These are phyloP conservation scores for Miltochrista miniata DNA, from an alignment of 2,888 invertebrate genomes.

Conservation along the genomic window DNA sequence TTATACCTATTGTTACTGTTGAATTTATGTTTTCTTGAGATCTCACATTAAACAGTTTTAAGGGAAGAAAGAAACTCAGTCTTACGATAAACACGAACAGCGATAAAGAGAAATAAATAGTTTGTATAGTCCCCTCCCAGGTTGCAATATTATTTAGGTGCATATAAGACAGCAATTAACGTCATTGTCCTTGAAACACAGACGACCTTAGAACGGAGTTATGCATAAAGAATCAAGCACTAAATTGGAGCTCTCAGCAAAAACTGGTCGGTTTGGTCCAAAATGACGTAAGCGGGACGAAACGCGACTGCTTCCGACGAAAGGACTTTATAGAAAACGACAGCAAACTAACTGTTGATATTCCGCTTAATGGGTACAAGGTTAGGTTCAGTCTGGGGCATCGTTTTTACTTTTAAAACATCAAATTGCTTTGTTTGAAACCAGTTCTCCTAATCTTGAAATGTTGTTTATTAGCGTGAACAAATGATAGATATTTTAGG, in stretches of 20 bases:
- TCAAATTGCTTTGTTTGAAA: constrained; percentile 6
- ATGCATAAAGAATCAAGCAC: constrained; percentile 80
- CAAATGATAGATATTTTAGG: neutral
- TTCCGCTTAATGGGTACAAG: constrained; percentile 44
- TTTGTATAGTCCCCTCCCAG: too few species aligned
- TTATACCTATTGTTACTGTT: too few species aligned
- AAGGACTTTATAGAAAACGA: constrained; percentile 53
- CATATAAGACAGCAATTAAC: constrained; percentile 55
- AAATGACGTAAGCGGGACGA: constrained; percentile 67
- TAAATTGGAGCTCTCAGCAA: constrained; percentile 70
- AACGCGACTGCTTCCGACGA: constrained; percentile 66
- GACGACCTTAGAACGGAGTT: constrained; percentile 79
- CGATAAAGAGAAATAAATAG: too few species aligned
- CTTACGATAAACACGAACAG: too few species aligned
- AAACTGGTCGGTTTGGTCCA: constrained; percentile 70
- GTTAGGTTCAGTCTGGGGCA: constrained; percentile 40
- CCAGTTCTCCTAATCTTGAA: constrained; percentile 9
- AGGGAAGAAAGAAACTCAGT: too few species aligned
- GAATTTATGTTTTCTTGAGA: too few species aligned
- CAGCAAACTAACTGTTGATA: constrained; percentile 57
- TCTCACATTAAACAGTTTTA: too few species aligned
- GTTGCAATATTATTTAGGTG: constrained; percentile 4
- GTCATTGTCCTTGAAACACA: constrained; percentile 69
- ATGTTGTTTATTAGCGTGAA: neutral
- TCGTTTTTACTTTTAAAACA: constrained; percentile 33